Conservation (phyloP, 2,888 invertebrate species). For the Zele albiditarsus region DNA sequence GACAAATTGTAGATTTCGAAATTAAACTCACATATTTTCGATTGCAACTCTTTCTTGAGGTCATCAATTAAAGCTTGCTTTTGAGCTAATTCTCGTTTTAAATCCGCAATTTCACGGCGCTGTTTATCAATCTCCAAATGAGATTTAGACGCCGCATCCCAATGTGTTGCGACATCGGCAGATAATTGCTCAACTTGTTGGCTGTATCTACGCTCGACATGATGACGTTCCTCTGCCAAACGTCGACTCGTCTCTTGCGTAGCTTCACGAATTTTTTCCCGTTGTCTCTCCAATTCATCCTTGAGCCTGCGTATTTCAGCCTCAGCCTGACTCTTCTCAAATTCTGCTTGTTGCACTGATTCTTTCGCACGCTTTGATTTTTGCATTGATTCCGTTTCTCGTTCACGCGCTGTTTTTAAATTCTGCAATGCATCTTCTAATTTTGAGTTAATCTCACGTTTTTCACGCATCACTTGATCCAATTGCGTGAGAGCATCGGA, state of each 20-base stretch:
- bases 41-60: slow-evolving; percentile 85
- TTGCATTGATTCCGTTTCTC: slow-evolving; percentile 77
- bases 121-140: slow-evolving; percentile 86
- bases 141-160: slow-evolving; percentile 84
- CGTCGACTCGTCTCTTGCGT: slow-evolving; percentile 83
- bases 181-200: slow-evolving; percentile 85
- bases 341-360: slow-evolving; percentile 83
- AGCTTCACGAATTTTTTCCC: slow-evolving; percentile 83
- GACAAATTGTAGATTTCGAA: slow-evolving; percentile 1
- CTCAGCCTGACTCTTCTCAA: slow-evolving; percentile 85
- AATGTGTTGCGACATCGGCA: slow-evolving; percentile 85
- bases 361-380: slow-evolving; percentile 82
- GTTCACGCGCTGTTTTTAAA: slow-evolving; percentile 79
- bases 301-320: slow-evolving; percentile 83
- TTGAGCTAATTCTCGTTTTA: slow-evolving; percentile 85
- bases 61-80: slow-evolving; percentile 85
- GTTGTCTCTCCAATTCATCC: slow-evolving; percentile 86
- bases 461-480: slow-evolving; percentile 62
- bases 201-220: slow-evolving; percentile 82
- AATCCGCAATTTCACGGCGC: slow-evolving; percentile 83
- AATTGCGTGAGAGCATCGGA: slow-evolving; percentile 55
- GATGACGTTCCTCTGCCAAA: slow-evolving; percentile 81
- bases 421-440: slow-evolving; percentile 81
- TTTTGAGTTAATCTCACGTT: slow-evolving; percentile 61
- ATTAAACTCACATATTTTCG: slow-evolving; percentile 79